phyloP scores from a whole-genome alignment of 2,888 invertebrate species.

The Linyphia triangularis region DNA sequence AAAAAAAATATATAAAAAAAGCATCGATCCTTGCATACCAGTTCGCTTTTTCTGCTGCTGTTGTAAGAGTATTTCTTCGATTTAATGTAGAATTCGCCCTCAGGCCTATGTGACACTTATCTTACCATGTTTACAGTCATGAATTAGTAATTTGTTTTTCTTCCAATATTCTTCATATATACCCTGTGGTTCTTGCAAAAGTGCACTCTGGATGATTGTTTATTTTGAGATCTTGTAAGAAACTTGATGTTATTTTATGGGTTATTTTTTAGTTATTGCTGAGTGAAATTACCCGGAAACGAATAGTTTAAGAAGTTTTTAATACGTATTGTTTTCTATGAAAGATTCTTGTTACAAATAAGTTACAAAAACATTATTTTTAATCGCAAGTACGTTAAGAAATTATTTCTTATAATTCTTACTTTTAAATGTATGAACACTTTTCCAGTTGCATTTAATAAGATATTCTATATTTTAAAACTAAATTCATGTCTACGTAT shows the following conservation, averaged over 20 bases:
- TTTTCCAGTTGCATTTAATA: no score
- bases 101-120: conserved; percentile 30
- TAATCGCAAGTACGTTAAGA: no score
- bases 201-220: neutral
- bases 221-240: neutral
- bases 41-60: neutral
- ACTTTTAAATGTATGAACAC: no score
- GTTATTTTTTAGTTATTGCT: neutral
- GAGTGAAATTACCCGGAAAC: neutral
- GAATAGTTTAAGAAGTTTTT: no score
- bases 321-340: no score
- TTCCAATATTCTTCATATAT: neutral
- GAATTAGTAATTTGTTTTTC: conserved; percentile 33
- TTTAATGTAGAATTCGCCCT: conserved; percentile 22
- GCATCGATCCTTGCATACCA: conserved; percentile 13
- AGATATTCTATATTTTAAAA: no score
- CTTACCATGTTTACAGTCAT: conserved; percentile 27
- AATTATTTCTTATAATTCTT: no score
- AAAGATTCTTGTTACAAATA: no score
- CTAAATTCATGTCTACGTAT: no score
- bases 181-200: neutral
- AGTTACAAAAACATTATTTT: no score
- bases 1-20: neutral
- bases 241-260: neutral
- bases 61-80: neutral